Conservation (phyloP, 2,888 invertebrate genomes). For the Ptycholaimellus sp. region DNA sequence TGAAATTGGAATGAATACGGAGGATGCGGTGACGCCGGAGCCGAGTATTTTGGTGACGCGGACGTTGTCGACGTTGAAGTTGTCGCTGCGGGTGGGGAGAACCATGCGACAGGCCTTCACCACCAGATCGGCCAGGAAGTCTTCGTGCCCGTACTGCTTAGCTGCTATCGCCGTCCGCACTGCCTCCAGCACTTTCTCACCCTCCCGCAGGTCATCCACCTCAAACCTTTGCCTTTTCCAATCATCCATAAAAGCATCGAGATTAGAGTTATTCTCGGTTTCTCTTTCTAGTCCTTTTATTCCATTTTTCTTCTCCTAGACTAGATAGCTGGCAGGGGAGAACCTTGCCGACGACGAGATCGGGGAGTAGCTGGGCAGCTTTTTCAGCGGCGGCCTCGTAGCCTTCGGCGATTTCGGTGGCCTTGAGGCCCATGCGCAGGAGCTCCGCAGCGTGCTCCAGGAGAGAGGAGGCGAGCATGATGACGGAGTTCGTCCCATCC, state of each 20-base stretch:
- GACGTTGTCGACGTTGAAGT: conserved; percentile 87
- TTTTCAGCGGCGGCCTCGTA: conserved; percentile 72
- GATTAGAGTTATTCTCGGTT: too few relatives aligned
- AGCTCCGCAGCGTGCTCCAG: conserved; percentile 74
- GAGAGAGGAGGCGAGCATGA: conserved; percentile 72
- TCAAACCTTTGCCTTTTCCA: too few relatives aligned
- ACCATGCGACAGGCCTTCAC: conserved; percentile 48
- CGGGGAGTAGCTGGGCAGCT: conserved; percentile 61
- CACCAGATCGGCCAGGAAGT: conserved; percentile 61
- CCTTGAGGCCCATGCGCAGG: conserved; percentile 75
- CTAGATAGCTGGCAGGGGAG: too few relatives aligned
- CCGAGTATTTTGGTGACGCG: conserved; percentile 52
- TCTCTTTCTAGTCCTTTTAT: too few relatives aligned
- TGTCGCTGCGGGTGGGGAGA: conserved; percentile 15
- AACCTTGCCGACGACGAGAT: conserved; percentile 34
- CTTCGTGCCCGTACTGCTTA: conserved; percentile 90
- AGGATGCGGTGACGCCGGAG: conserved; percentile 15
- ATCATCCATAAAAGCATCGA: too few relatives aligned
- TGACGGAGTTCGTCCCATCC: conserved; percentile 93
- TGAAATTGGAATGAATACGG: too few relatives aligned
- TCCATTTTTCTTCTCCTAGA: too few relatives aligned
- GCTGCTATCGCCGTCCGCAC: conserved; percentile 70
- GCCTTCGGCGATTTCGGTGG: conserved; percentile 79
- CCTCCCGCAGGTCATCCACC: too few relatives aligned
- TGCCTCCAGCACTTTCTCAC: too few relatives aligned